Evolutionary conservation across 2,888 invertebrate genomes (phyloP), one percentile per base, ranked within the genome.

Genomic region (Ametastegia equiseti): DNA sequence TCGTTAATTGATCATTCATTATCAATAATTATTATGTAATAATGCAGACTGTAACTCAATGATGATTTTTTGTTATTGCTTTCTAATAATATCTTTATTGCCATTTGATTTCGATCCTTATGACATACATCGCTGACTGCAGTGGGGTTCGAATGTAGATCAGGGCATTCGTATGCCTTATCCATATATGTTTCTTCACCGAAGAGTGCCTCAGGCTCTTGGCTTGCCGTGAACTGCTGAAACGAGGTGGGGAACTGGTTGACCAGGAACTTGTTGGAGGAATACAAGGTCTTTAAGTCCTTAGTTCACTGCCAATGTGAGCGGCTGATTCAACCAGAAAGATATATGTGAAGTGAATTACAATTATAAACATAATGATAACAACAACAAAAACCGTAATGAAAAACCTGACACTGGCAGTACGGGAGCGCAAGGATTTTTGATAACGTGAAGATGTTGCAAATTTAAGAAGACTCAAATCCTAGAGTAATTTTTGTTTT

Each of bases 171-270:
- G 36, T 54, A 36, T 36, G 50, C 36, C 54, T 75, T 75, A 75
- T 36, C 50, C 73, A 54, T 75, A 45, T 54, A 7, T 75, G 36
- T 75, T 19, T 54, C 54, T 36, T 54, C 54, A 19, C 23, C 23
- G 1, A 54, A 54, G 54, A 54, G 33, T 54, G 50, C 50, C 50
- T 36, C 36, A 75, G 75, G 75, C 75, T 33, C 19, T 54, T 75
- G 27, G 54, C 54, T 30, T 75, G 5, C 33, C n/a, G 50, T 75
- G 54, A 54, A 75, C 75, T 75, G 75, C 36, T 75, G 13, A 54
- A 36, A 75, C 75, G 54, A 54, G 36, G 75, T 75, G 75, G 75
- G 75, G 75, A 75, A 75, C 50, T 54, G 75, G 75, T 75, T 75
- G 33, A 54, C 75, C 75, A 75, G 54, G 75, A 75, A 75, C 50